Conservation (phyloP, 2,888 invertebrate genomes). For the Sepiola atlantica region DNA sequence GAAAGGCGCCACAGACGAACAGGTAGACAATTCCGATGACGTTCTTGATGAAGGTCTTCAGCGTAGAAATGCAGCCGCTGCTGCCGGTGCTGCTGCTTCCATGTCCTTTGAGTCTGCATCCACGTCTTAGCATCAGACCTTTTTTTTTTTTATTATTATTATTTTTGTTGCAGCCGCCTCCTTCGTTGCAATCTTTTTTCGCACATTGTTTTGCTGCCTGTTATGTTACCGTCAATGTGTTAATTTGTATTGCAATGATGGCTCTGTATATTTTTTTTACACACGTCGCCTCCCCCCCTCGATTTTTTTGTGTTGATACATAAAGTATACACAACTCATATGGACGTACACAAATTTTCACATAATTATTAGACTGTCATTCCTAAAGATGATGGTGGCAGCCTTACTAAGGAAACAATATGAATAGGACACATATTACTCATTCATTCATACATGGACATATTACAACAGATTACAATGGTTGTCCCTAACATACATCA, state of each 20-base stretch:
- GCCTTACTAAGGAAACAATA: no score
- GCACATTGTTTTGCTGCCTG: neutral
- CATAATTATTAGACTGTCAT: neutral
- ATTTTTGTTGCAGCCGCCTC: neutral
- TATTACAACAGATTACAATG: no score
- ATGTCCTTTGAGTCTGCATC: neutral
- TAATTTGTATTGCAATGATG: neutral
- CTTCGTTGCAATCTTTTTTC: neutral
- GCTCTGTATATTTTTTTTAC: neutral
- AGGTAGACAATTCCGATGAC: constrained; percentile 54
- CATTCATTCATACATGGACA: no score
- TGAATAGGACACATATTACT: no score
- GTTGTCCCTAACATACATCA: no score
- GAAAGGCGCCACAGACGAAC: constrained; percentile 55
- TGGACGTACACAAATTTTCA: neutral
- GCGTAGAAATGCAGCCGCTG: constrained; percentile 16
- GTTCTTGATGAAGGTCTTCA: constrained; percentile 19
- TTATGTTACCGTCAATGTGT: neutral
- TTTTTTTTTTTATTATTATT: neutral
- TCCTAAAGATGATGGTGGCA: no score
- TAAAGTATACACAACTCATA: neutral
- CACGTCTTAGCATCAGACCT: constrained; percentile 39
- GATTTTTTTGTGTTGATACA: neutral
- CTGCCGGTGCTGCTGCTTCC: constrained; percentile 34
- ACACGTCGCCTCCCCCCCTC: neutral